Evolutionary conservation across 1,140 invertebrate genomes (phyloP).

Genomic region (Rhagoletis pomonella): DNA sequence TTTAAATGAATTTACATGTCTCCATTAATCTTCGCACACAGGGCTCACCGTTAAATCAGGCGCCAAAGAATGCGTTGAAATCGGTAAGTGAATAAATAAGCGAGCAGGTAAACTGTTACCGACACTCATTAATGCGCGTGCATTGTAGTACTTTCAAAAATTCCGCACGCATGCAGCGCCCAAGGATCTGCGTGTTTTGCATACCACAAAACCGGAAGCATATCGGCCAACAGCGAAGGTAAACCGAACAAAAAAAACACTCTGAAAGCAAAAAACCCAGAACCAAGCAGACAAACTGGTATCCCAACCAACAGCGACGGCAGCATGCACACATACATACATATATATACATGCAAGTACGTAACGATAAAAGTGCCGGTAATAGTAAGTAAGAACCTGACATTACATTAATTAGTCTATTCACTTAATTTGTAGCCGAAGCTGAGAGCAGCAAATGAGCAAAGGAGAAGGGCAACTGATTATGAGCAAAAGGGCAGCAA

Average conservation of each 20-base stretch:
- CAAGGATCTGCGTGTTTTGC: not conserved
- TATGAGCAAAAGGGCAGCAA: not conserved
- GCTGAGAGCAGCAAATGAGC: not conserved
- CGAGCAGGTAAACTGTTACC: not conserved
- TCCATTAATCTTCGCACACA: not conserved
- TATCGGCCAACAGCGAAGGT: too few relatives aligned
- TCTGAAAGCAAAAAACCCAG: too few relatives aligned
- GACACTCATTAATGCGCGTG: not conserved
- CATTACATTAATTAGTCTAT: slow-evolving; percentile 40
- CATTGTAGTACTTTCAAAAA: slow-evolving; percentile 1
- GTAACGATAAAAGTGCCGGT: not conserved
- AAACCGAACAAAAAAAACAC: too few relatives aligned
- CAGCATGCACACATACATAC: not conserved
- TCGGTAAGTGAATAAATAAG: not conserved
- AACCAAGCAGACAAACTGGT: too few relatives aligned
- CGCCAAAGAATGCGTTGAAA: not conserved
- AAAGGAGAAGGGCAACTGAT: not conserved
- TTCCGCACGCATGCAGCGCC: not conserved
- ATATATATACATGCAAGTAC: not conserved
- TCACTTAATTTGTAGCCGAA: not conserved
- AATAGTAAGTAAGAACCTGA: not conserved
- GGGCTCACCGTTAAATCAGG: not conserved
- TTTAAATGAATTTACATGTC: slow-evolving; percentile 1
- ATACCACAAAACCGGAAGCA: too few relatives aligned
- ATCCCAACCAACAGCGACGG: too few relatives aligned